phyloP scores from a whole-genome alignment of 2,113 vertebrate genomes.

The Ciconia maguari region DNA sequence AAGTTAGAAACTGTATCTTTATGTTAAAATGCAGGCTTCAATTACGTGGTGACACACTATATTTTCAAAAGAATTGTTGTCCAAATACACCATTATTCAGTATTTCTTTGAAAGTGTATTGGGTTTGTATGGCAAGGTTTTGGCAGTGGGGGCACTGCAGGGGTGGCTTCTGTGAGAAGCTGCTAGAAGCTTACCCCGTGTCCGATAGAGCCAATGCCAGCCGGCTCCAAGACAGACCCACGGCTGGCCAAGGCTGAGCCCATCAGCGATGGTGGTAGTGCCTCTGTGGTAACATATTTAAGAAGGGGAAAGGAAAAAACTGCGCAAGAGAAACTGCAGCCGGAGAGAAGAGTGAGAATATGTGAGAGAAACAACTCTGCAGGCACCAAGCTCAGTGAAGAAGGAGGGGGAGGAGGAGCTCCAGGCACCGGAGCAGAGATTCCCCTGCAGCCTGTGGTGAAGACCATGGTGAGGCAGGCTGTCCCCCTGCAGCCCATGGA shows the following conservation, averaged over 20 bases:
- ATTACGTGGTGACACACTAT: neutral
- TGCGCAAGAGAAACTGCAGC: neutral
- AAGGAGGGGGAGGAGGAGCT: no score
- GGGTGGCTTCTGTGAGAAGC: neutral
- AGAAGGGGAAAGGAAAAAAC: neutral
- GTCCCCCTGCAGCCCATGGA: neutral
- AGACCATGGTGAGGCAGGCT: neutral
- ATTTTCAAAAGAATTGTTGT: neutral
- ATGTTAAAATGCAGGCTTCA: neutral
- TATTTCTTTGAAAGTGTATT: neutral
- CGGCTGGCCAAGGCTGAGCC: neutral
- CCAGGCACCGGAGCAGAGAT: no score
- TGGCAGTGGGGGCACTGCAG: neutral
- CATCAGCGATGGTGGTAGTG: neutral
- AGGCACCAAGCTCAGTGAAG: no score
- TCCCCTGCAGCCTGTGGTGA: no score
- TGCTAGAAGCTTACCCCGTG: neutral
- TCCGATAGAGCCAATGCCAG: neutral
- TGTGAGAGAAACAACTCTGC: neutral
- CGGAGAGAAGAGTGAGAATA: neutral
- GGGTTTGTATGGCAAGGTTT: neutral
- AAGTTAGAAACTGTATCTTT: neutral
- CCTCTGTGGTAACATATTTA: neutral
- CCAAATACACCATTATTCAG: neutral
- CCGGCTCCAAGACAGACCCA: neutral